A percentile compares a stretch with the other conserved stretches of the same genome.
Evolutionary conservation across 2,113 vertebrate species (phyloP).

Genomic region (Mirounga angustirostris): DNA sequence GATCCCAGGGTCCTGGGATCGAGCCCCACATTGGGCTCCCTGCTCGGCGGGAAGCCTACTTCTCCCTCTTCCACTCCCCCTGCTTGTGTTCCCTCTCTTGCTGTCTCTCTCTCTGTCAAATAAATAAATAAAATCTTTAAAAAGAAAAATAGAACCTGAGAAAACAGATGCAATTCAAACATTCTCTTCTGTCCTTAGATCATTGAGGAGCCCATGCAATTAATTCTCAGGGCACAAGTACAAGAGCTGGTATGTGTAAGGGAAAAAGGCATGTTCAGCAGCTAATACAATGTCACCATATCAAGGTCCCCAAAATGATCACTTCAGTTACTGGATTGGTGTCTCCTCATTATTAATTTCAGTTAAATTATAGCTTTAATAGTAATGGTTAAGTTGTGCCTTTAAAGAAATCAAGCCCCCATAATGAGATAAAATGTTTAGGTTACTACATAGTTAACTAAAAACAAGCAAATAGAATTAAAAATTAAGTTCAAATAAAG

Average conservation of each 20-base stretch:
- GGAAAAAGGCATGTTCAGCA: neutral
- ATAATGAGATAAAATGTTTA: slow-evolving; percentile 30
- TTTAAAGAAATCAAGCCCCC: neutral
- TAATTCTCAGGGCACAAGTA: neutral
- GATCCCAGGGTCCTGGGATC: no score
- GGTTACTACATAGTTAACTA: neutral
- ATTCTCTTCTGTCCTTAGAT: neutral
- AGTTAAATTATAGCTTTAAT: neutral
- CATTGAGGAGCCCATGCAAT: neutral
- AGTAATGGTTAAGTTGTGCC: no score
- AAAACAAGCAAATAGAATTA: slow-evolving; percentile 32
- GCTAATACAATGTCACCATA: neutral
- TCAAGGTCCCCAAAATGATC: neutral
- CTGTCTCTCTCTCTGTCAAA: no score
- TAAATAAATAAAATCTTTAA: no score
- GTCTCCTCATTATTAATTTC: neutral
- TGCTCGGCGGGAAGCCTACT: no score
- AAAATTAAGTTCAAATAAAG: slow-evolving; percentile 5
- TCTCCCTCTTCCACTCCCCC: no score
- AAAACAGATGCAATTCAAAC: neutral
- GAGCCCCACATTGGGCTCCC: no score
- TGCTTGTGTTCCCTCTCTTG: no score
- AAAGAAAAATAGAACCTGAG: neutral
- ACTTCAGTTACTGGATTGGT: neutral
- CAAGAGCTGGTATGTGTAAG: neutral